These are phyloP conservation scores for Trisateles emortualis DNA, from an alignment of 2,888 invertebrate genomes.

Conservation along the genomic window DNA sequence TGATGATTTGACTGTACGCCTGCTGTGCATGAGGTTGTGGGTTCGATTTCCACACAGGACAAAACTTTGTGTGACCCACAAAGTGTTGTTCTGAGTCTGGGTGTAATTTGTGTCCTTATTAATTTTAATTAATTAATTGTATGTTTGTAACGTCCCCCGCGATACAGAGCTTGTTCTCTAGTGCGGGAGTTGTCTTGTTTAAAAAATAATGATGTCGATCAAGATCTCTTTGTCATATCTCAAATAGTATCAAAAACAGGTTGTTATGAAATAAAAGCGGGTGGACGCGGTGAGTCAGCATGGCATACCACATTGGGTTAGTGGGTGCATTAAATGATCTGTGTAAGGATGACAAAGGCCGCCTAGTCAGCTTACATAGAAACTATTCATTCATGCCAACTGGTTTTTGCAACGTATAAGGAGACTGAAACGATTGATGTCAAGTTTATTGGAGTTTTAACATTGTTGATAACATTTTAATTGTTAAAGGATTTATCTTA, in stretches of 20 bases:
- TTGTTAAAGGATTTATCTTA: no score
- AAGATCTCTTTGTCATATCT: conserved; percentile 19
- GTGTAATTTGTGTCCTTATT: no score
- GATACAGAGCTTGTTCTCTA: no score
- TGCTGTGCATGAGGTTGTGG: no score
- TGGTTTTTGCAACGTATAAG: conserved; percentile 10
- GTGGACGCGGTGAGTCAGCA: conserved; percentile 12
- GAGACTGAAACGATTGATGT: conserved; percentile 7
- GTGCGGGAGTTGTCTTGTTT: no score
- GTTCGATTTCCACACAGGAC: no score
- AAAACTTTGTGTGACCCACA: no score
- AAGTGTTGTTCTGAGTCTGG: no score
- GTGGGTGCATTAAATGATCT: conserved; percentile 50
- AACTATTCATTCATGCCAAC: conserved; percentile 15
- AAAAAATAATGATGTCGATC: neutral
- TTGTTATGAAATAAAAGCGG: conserved; percentile 43
- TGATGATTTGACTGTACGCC: no score
- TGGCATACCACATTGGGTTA: conserved; percentile 30
- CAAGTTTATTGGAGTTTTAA: conserved; percentile 11
- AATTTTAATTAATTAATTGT: no score
- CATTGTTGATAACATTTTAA: neutral
- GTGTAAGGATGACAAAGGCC: conserved; percentile 57
- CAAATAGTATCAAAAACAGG: conserved; percentile 21
- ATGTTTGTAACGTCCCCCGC: no score
- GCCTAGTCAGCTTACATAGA: conserved; percentile 29